Evolutionary conservation across 2,797 vertebrate genomes (phyloP).

Genomic region (Aphelocoma californica): DNA sequence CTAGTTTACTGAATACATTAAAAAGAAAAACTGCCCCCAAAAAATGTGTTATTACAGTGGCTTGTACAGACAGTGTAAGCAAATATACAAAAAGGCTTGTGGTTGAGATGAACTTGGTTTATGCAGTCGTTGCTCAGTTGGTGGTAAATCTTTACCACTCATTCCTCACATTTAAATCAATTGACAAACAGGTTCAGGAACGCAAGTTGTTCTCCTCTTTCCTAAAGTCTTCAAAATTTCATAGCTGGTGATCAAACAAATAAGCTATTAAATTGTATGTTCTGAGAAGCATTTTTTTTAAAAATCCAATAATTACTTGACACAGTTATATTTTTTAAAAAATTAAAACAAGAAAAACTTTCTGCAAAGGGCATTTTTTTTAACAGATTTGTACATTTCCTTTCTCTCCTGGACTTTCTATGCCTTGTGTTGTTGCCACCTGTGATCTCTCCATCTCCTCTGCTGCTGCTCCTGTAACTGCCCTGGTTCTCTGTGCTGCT

Average conservation of each 20-base stretch:
- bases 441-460: background rate
- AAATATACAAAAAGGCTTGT: background rate
- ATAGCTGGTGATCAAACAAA: background rate
- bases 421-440: background rate
- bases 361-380: background rate
- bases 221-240: background rate
- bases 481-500: background rate
- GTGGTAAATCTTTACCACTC: background rate
- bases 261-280: background rate
- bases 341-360: background rate
- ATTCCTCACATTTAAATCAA: background rate
- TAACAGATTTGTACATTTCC: background rate
- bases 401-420: background rate
- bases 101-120: background rate
- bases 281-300: background rate
- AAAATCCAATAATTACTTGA: no score
- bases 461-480: background rate
- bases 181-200: background rate
- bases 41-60: background rate
- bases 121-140: background rate
- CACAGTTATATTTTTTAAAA: fast-evolving
- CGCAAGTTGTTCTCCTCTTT: background rate
- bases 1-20: background rate
- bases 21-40: background rate
- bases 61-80: background rate